Evolutionary conservation across 2,888 invertebrate genomes (phyloP), one percentile per base, ranked within the genome.

Genomic region (Crioceris asparagi): DNA sequence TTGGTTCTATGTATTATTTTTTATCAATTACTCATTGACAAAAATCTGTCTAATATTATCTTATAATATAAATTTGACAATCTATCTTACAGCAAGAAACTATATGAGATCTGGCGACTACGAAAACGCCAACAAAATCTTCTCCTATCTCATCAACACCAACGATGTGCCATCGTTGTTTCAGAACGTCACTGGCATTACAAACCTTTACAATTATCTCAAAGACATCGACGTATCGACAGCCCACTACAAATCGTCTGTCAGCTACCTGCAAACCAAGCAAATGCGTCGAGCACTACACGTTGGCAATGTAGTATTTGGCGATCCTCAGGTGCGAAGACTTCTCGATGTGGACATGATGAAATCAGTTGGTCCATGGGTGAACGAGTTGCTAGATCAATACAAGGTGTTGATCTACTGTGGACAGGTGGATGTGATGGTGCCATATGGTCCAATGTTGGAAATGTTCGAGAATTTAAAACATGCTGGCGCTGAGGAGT

Each of bases 281-380:
- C n/a, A 11, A 14, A 17, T 23, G 7, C 10, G 25, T 4, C 2
- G 10, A 5, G 11, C 14, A 3, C 4, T 33, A 7, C 33, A 33
- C 12, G 33, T 23, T 2, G 33, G 33, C 14, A 33, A 33, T 14
- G 17, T 14, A 12, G 14, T 25, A 2, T 33, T 33, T 23, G 33
- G 17, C 3, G 12, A 11, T 4, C 3, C n/a, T 2, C 1, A 12
- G 10, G 33, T 15, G 2, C 7, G 23, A 8, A 17, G 17, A 4
- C 7, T 14, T 23, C 11, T 33, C 10, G 14, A 25, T 3, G 25
- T 7, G 8, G 33, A 33, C 14, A 21, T 17, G 2, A 12, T 10
- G 12, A 33, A 33, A 11, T 11, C 17, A 10, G 19, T 33, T 15
- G 14, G 21, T 2, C 33, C 33, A 3, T 33, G 33, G 33, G 14